Percentiles rank a stretch among this genome's conserved stretches.
Evolutionary conservation across 2,113 vertebrate genomes (phyloP).

Genomic region (Sturnira hondurensis): DNA sequence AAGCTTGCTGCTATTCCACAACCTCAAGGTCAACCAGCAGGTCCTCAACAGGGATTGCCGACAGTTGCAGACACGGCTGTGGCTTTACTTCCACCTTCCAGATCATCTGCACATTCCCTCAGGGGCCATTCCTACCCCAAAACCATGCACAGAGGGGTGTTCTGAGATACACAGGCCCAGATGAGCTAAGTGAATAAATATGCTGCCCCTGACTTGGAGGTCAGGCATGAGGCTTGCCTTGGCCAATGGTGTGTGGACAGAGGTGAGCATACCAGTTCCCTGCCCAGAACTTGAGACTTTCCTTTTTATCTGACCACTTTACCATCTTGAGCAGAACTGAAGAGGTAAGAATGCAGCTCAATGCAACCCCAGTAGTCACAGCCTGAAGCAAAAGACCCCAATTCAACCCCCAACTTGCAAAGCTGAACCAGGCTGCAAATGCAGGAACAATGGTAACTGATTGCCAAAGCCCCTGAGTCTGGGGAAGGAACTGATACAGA

Average conservation of each 20-base stretch:
- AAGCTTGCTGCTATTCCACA: not conserved
- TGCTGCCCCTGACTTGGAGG: not conserved
- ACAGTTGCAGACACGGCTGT: not conserved
- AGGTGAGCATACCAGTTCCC: not conserved
- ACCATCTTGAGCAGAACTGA: not conserved
- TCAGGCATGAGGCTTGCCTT: not conserved
- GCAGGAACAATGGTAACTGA: not conserved
- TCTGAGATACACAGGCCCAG: not conserved
- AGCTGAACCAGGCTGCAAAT: not conserved
- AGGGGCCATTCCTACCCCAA: not conserved
- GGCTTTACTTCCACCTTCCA: not conserved
- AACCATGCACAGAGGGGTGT: not conserved
- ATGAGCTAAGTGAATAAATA: not conserved
- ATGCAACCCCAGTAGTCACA: accelerated
- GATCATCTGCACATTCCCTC: not conserved
- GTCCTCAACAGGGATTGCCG: not conserved
- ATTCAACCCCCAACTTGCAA: not conserved
- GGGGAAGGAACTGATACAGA: not conserved
- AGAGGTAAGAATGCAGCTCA: not conserved
- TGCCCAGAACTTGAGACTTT: not conserved
- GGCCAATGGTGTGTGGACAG: not conserved
- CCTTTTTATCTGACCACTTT: not conserved
- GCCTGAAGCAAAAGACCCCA: not conserved
- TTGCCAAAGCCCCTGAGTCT: not conserved
- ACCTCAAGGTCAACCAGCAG: not conserved